Evolutionary conservation across 1,140 invertebrate genomes (phyloP), one percentile per base, ranked within the genome.

Genomic region (Orchesella cincta): DNA sequence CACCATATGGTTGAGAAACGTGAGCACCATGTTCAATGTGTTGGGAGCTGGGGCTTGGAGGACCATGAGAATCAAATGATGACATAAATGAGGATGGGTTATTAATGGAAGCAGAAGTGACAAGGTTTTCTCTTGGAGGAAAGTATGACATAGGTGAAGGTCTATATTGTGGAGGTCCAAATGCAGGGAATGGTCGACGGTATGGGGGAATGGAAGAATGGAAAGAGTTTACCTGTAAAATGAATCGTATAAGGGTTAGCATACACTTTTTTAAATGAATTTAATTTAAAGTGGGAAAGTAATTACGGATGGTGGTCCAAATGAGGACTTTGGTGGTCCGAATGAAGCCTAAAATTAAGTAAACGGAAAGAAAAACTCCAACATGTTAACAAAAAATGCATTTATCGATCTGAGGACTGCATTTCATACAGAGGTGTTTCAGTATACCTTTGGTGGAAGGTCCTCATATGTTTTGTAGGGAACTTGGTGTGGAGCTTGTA

Each of bases 401-500:
- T 31, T n/a, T 62, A 5, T 62, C 12, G 23, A 62, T 14, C 8
- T n/a, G 5, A 46, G 39, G 20, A 46, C 20, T 12, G 20, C 39
- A 46, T 46, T 46, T 23, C 14, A 57, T 26, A 67, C 8, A 29
- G 33, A 8, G 12, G 14, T 67, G 31, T 2, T 23, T 67, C n/a
- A n/a, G n/a, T n/a, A n/a, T 67, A 67, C 62, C 33, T 73, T 73
- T 23, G 74, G 75, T 57, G 76, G n/a, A 14, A 79, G 76, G 34
- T 78, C 73, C 39, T 77, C 79, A 23, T 77, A 75, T 33, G 52
- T 34, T 62, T 64, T 67, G 26, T 31, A n/a, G 5, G 62, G 74
- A 71, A 34, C 74, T 64, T 31, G 78, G 72, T 83, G 83, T 18
- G 83, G 76, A 29, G 80, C 79, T 35, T 72, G 51, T 77, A 82